A percentile compares a stretch with the other conserved stretches of the same genome.
These are phyloP conservation scores for Cepaea hortensis DNA, from an alignment of 2,888 invertebrate genomes.

Conservation along the genomic window DNA sequence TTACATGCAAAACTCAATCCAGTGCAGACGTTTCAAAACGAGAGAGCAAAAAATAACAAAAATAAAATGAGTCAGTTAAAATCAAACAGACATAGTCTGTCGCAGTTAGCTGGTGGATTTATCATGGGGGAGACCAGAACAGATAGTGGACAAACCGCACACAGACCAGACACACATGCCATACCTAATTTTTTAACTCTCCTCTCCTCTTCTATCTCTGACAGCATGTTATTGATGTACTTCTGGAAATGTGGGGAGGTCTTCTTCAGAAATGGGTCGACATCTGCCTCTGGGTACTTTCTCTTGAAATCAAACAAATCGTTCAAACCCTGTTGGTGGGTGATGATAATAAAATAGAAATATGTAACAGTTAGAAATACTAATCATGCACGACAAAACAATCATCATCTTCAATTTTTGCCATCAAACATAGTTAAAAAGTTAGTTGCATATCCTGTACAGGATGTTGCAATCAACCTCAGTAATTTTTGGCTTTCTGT, in stretches of 20 bases:
- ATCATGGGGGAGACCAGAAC: not conserved
- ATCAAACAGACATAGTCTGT: too few species aligned
- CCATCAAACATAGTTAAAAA: too few species aligned
- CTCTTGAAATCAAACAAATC: slow-evolving; percentile 87
- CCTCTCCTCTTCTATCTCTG: slow-evolving; percentile 80
- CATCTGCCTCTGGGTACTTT: slow-evolving; percentile 89
- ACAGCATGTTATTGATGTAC: slow-evolving; percentile 87
- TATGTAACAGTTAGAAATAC: not conserved
- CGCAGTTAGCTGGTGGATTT: too few species aligned
- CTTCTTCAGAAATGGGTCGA: slow-evolving; percentile 88
- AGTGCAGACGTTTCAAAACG: too few species aligned
- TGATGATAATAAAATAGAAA: not conserved
- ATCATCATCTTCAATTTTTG: not conserved
- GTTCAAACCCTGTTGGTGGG: slow-evolving; percentile 82
- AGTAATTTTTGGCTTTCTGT: too few species aligned
- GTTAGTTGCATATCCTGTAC: too few species aligned
- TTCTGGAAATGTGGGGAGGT: slow-evolving; percentile 91
- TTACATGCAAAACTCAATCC: too few species aligned
- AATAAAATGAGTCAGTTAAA: too few species aligned
- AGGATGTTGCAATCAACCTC: too few species aligned
- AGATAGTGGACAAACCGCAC: not conserved
- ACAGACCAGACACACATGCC: not conserved
- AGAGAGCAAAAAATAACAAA: too few species aligned
- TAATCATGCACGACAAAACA: not conserved
- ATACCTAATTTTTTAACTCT: slow-evolving; percentile 32